phyloP scores from a whole-genome alignment of 2,113 vertebrate genomes.

The Ammodytes marinus region DNA sequence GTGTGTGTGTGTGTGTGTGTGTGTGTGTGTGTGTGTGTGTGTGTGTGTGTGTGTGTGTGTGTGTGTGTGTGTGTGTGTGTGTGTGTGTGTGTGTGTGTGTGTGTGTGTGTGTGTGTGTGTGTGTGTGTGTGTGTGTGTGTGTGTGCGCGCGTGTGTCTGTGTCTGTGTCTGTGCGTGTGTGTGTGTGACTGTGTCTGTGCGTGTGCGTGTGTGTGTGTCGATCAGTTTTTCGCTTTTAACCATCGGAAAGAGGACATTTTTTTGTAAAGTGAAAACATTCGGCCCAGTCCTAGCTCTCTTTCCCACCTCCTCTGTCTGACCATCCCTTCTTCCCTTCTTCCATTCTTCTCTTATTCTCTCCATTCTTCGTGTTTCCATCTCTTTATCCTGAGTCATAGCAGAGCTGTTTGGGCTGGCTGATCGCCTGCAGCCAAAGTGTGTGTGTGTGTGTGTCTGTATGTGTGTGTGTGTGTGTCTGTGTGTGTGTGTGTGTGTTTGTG shows the following conservation, averaged over 20 bases:
- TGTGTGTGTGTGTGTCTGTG: no score
- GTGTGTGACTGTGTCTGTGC: no score
- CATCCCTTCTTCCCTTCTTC: not conserved
- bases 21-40: no score
- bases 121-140: not conserved
- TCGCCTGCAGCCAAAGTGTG: constrained; percentile 6
- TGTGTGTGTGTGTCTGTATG: not conserved
- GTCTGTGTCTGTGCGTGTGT: no score
- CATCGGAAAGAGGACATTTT: no score
- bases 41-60: no score
- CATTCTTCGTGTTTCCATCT: constrained; percentile 9
- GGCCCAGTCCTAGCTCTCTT: constrained; percentile 23
- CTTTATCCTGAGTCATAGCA: constrained; percentile 35
- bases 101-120: not conserved
- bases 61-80: no score
- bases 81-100: not conserved
- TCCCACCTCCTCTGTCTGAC: not conserved
- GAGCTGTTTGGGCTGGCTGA: constrained; percentile 14
- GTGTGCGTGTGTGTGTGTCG: no score
- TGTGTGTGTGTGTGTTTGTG: not conserved
- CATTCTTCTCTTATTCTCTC: not conserved
- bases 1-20: no score
- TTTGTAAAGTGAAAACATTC: not conserved
- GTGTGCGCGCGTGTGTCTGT: no score
- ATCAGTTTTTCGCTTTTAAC: no score